Base-by-base conservation (phyloP, 2,113 vertebrate genomes). In the Fregata magnificens region DNA sequence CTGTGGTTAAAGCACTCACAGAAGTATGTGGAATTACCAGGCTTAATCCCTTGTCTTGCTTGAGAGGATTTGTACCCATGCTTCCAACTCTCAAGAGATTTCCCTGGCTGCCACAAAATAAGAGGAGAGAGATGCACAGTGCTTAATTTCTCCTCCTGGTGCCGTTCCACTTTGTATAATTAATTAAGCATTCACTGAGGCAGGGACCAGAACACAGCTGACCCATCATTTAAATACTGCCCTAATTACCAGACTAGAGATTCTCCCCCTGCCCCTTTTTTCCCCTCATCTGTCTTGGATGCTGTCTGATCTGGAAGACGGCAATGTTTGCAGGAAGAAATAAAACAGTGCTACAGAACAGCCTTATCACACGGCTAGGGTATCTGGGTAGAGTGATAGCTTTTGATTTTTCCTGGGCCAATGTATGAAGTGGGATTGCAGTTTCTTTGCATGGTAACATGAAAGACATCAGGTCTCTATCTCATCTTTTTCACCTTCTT, bases 31-130 rank as follows among this genome's bases (percentile, higher is more conserved):
- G 36, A 84, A 96, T 96, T 94, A 87, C 47, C 21, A 71, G 56
- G 7, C 56, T 89, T 96, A 96, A 96, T 94, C 91, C 65, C 70
- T 84, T 87, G 56, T 61, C 31, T 79, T 87, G 44, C 73, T 91
- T 94, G 84, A 97, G 81, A 65, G 61, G 73, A 93, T 94, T 95
- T 93, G 77, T 93, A 65, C 16, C 40, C 16, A 0, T 69, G 44
- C 84, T 89, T 96, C 52, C 44, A n/a, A 20, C 13, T 85, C 80
- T 70, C 61, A 72, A 69, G 86, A 93, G 91, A 87, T 96, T 93
- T 82, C 52, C 29, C 65, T 94, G 65, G 11, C 69, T 78, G 61
- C 42, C 40, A 47, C 47, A 84, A 44, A 92, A 78, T 36, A 42
- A 93, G 50, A 85, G 25, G 49, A 56, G 36, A 80, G 74, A 87